These are phyloP conservation scores for Equus przewalskii DNA, from an alignment of 2,113 vertebrate species.

Conservation along the genomic window DNA sequence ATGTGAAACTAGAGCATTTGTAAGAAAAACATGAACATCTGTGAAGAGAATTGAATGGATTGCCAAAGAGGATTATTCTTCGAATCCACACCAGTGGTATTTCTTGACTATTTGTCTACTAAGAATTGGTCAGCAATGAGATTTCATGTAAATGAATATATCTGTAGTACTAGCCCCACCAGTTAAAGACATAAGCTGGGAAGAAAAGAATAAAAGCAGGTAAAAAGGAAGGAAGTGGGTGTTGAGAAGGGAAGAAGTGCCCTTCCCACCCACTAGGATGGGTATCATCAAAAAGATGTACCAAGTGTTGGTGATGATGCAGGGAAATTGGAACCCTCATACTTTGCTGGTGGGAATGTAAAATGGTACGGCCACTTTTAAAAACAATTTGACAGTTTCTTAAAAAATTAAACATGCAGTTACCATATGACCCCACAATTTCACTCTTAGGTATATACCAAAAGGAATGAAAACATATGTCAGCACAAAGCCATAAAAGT, in stretches of 20 bases:
- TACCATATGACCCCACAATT: neutral
- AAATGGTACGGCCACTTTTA: neutral
- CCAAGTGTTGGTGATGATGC: neutral
- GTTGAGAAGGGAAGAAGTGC: neutral
- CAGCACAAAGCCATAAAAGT: neutral
- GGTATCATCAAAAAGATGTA: neutral
- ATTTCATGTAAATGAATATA: neutral
- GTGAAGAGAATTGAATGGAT: neutral
- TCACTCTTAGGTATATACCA: neutral
- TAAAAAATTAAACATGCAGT: neutral
- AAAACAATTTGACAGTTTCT: neutral
- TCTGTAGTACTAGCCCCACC: neutral
- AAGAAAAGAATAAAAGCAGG: neutral
- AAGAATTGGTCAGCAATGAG: neutral
- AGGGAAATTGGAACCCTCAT: neutral
- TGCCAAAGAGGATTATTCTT: conserved; percentile 23
- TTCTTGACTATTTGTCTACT: neutral
- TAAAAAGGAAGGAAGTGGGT: neutral
- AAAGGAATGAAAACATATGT: conserved; percentile 41
- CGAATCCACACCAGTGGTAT: neutral
- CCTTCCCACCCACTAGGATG: neutral
- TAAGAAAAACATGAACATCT: neutral
- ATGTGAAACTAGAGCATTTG: neutral
- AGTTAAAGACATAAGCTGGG: neutral
- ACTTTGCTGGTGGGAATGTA: neutral